These are phyloP conservation scores for Trachelus troglodyta DNA, from an alignment of 2,888 invertebrate genomes.

Conservation along the genomic window DNA sequence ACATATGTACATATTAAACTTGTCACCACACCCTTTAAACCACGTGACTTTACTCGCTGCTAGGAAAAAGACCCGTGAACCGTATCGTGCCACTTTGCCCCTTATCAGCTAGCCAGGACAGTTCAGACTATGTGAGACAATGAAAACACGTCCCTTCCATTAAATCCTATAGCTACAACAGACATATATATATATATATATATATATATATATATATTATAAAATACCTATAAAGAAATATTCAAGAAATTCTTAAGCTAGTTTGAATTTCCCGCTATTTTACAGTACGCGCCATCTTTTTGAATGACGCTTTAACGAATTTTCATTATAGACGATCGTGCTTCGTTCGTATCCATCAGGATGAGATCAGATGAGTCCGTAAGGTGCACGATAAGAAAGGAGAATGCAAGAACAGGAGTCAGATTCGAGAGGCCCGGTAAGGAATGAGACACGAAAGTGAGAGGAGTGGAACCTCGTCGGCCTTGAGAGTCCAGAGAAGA, in stretches of 20 bases:
- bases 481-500: conserved; percentile 48
- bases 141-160: background rate
- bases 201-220: background rate
- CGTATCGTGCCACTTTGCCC: background rate
- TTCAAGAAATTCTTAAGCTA: background rate
- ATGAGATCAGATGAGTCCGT: background rate
- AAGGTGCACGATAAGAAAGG: background rate
- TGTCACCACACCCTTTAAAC: background rate
- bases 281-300: too few species aligned
- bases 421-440: conserved; percentile 23
- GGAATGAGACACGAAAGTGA: conserved; percentile 50
- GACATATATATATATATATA: background rate
- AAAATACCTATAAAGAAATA: background rate
- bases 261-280: background rate
- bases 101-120: background rate
- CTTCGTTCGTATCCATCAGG: background rate
- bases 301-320: background rate
- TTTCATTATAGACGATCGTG: background rate
- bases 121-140: background rate
- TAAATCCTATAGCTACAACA: background rate
- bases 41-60: background rate
- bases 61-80: background rate
- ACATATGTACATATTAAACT: background rate
- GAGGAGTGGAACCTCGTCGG: conserved; percentile 51
- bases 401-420: conserved; percentile 21